Base-by-base conservation (phyloP, 1,140 invertebrate species). In the Medauroidea extradentata region DNA sequence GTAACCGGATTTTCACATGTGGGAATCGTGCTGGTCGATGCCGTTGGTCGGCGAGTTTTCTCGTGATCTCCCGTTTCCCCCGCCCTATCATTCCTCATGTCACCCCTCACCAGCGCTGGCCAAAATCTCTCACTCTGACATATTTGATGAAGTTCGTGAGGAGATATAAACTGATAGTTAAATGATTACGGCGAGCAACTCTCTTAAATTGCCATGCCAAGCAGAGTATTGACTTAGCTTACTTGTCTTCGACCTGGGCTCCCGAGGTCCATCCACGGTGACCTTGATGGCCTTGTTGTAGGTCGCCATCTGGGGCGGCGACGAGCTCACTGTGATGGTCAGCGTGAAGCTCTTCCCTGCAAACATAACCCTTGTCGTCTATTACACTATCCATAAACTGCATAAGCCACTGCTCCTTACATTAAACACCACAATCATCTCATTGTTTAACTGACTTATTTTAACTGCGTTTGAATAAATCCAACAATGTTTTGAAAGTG, bases 201-300 rank as follows among this genome's bases (percentile, higher is more conserved):
- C 29, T 11, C 4, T 11, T 4, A 34, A 34, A 11, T 11, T 11
- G 29, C 4, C 29, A 34, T 34, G 29, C 29, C 4, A 11, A 34
- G 29, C 29, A 11, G 29, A 34, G 29, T 4, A 34, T 7, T 4
- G 29, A 34, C 11, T 18, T 13, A 11, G 14, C 93, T 95, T 88
- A 96, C 94, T 91, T 74, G 91, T 92, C 84, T 98, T 98, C 57
- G 92, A 96, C 72, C 96, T 81, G 1, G 96, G 95, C 74, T 99
- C 96, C 67, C 96, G 75, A 1, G 96, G 96, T 67, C 96, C 96
- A 75, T 99, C 96, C 24, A 99, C 96, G 27, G 96, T 99, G 41
- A 99, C 95, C 83, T 99, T 99, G 75, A 99, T 98, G 44, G 96
- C 95, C 80, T 97, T 96, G 67, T 84, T 88, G 77, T 98, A 97